These are phyloP conservation scores for Tyto alba DNA, from an alignment of 2,113 vertebrate genomes.

Conservation along the genomic window DNA sequence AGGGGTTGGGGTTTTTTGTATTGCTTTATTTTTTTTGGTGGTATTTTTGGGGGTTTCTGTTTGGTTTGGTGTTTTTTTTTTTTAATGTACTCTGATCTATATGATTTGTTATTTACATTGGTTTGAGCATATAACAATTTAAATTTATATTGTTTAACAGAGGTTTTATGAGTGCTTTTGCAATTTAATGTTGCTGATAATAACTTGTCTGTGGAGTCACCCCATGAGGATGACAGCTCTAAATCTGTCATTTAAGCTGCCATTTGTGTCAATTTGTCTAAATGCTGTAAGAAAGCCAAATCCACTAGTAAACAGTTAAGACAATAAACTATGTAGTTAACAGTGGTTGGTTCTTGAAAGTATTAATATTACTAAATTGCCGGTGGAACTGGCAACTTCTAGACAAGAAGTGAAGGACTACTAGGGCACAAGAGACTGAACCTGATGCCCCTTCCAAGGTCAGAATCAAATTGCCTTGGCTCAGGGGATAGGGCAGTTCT, in stretches of 20 bases:
- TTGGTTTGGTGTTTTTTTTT: background rate
- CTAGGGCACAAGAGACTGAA: background rate
- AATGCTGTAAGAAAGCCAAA: background rate
- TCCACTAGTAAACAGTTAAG: background rate
- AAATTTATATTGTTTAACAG: background rate
- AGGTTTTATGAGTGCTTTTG: background rate
- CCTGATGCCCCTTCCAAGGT: background rate
- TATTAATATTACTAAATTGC: background rate
- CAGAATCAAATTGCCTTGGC: background rate
- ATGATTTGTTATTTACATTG: background rate
- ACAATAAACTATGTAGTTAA: background rate
- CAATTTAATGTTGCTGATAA: background rate
- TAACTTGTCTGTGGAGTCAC: background rate
- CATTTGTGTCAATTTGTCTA: background rate
- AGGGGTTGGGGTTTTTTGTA: background rate
- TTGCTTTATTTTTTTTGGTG: no score
- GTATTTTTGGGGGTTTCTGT: background rate
- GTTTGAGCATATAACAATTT: background rate
- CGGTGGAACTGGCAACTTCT: background rate
- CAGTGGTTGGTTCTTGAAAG: background rate
- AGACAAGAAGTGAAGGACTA: background rate
- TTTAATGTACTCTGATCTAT: background rate
- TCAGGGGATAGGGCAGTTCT: background rate
- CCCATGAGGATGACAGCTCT: background rate
- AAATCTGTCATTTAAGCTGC: background rate